Percentiles rank a stretch among this genome's conserved stretches.
These are phyloP conservation scores for Otis tarda DNA, from an alignment of 2,113 vertebrate species.

Conservation along the genomic window DNA sequence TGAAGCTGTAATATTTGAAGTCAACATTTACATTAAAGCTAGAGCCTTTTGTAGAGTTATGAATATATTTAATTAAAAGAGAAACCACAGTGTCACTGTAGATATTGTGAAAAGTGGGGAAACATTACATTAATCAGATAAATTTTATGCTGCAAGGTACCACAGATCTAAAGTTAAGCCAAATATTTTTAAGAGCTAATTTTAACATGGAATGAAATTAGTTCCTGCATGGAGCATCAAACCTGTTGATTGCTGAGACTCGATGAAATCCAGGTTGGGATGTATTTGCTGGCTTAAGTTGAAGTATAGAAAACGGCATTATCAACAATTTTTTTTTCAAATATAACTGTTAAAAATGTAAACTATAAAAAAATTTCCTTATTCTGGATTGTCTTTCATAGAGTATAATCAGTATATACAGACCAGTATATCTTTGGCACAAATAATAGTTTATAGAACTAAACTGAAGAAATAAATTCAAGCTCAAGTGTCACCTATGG, in stretches of 20 bases:
- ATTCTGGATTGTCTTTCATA: neutral
- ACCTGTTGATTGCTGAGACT: neutral
- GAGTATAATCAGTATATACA: neutral
- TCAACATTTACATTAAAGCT: neutral
- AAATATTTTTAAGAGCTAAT: neutral
- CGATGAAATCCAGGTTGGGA: neutral
- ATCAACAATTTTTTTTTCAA: neutral
- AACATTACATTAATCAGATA: neutral
- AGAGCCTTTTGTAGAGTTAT: neutral
- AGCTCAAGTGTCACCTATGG: neutral
- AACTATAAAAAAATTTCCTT: neutral
- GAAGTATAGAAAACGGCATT: neutral
- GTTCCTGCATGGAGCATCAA: neutral
- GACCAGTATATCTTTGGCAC: neutral
- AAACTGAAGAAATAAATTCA: slow-evolving; percentile 34
- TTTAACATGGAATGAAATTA: neutral
- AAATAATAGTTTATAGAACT: slow-evolving; percentile 48
- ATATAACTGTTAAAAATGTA: neutral
- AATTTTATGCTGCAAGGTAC: neutral
- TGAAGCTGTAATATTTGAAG: neutral
- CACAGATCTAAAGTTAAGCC: neutral
- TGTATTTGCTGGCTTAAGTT: neutral
- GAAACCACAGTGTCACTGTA: neutral
- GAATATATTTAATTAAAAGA: neutral
- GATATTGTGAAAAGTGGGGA: neutral